Evolutionary conservation across 2,888 invertebrate genomes (phyloP).

Genomic region (Pinctada fucata): DNA sequence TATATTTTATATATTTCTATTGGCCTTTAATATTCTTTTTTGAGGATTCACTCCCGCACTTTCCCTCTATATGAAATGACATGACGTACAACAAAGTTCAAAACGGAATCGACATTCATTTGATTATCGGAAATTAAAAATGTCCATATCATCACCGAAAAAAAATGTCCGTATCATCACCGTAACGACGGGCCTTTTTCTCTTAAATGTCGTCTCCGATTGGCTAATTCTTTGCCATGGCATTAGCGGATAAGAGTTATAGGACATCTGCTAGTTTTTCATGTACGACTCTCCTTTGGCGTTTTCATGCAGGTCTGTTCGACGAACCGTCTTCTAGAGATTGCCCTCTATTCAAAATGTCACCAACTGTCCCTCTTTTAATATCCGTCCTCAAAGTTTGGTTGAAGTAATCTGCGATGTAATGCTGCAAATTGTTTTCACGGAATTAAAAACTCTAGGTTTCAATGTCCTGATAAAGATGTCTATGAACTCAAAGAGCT

Average conservation of each 20-base stretch:
- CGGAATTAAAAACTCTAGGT: neutral
- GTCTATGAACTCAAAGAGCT: too few relatives aligned
- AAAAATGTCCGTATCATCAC: neutral
- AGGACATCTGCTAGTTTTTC: conserved; percentile 1
- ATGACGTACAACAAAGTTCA: neutral
- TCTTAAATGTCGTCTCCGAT: conserved; percentile 8
- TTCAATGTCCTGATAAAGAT: too few relatives aligned
- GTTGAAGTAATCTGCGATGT: conserved; percentile 16
- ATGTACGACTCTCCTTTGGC: neutral
- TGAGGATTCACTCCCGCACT: conserved; percentile 5
- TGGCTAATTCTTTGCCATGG: conserved; percentile 5
- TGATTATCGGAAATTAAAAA: conserved; percentile 11
- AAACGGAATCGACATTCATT: conserved; percentile 1
- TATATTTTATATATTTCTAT: conserved; percentile 9
- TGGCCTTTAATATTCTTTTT: neutral
- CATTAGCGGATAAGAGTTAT: conserved; percentile 5
- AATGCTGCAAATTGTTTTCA: neutral
- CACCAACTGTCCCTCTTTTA: conserved; percentile 21
- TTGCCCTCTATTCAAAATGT: neutral
- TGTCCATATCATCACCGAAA: neutral
- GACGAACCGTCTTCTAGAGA: neutral
- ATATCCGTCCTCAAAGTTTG: conserved; percentile 4
- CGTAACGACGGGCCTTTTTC: conserved; percentile 5
- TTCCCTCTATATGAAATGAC: conserved; percentile 9
- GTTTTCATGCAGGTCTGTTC: neutral